Evolutionary conservation across 2,888 invertebrate species (phyloP), one percentile per base, ranked within the genome.

Genomic region (Oscheius sp.): DNA sequence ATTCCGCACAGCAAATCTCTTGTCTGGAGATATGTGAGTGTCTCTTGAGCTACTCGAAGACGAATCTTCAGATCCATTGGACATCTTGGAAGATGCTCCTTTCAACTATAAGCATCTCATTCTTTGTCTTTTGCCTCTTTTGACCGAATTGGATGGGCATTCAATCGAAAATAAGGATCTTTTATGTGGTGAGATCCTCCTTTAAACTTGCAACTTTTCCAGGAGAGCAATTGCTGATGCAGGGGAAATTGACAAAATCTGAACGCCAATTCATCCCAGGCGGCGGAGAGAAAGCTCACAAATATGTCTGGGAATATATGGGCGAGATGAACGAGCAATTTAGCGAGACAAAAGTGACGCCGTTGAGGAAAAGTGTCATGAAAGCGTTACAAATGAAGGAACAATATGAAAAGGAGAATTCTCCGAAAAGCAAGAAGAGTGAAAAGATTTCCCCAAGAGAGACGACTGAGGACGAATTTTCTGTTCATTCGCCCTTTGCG

Each of bases 51-150:
- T 8, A n/a, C 6, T 27, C 10, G n/a, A 6, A 15, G 12, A 8
- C 12, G 2, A 29, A 8, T 8, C 10, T 52, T 34, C 64, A 64
- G 64, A 29, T 34, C 48, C 64, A 20, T 50, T 64, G 2, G 34
- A 48, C 8, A 20, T 23, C 20, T 27, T 48, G 3, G 61, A 45
- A 15, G 10, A 27, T 5, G 52, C 65, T 42, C 42, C 52, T 20
- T 65, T 65, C 29, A 37, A 53, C 42, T 52, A 53, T 37, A 52
- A 42, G 15, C 52, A 39, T 34, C 31, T 52, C 20, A 25, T 65
- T 1, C 46, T 46, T n/a, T 65, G 65, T 34, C 23, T 65, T 25
- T 25, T 65, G 34, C 52, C 52, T 23, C 23, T 53, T 15, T 17
- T 64, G 37, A 23, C 15, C 8, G 29, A 34, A n/a, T 33, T 64